phyloP scores from a whole-genome alignment of 2,113 vertebrate species.

The Lophotis ruficrista region DNA sequence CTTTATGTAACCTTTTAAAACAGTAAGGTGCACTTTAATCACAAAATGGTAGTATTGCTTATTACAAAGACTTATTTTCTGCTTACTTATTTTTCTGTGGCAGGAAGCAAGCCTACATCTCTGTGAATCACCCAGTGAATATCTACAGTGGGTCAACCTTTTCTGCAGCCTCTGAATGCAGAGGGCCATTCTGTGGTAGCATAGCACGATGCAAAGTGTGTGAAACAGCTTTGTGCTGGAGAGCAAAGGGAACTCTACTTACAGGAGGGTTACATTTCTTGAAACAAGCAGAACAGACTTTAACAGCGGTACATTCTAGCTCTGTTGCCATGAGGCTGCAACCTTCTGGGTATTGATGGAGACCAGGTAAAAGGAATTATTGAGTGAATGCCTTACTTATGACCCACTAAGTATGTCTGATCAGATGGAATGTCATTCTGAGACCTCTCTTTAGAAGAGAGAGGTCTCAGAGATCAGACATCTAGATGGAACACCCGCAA shows the following conservation, averaged over 20 bases:
- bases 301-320: slow-evolving; percentile 32
- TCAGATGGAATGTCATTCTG: neutral
- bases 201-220: neutral
- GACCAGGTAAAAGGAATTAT: slow-evolving; percentile 1
- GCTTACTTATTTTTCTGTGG: neutral
- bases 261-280: slow-evolving; percentile 34
- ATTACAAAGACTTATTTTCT: neutral
- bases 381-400: neutral
- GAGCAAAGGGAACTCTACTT: neutral
- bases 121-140: neutral
- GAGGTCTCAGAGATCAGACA: neutral
- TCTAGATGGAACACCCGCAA: neutral
- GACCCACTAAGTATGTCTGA: neutral
- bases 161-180: neutral
- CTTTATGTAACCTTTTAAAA: neutral
- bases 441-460: neutral
- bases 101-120: neutral
- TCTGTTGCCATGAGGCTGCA: slow-evolving; percentile 59
- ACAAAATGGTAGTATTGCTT: neutral
- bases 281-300: slow-evolving; percentile 31
- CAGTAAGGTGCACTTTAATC: neutral
- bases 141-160: neutral
- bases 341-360: slow-evolving; percentile 25
- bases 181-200: neutral
- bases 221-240: neutral